Conservation (phyloP, 1,140 invertebrate species). For the Bacillus rossius region DNA sequence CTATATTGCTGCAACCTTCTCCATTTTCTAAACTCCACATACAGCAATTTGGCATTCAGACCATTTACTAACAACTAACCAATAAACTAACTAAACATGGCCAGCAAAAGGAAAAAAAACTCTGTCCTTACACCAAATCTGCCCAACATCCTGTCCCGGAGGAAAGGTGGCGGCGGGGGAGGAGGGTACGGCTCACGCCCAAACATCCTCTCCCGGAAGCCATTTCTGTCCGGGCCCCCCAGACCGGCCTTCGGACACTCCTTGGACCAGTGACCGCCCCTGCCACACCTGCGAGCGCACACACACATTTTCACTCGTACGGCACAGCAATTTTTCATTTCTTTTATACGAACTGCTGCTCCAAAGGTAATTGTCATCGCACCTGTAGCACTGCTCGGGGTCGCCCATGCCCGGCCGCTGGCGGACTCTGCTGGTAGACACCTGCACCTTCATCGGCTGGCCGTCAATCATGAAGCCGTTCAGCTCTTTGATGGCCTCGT, state of each 20-base stretch:
- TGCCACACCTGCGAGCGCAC: conserved; percentile 60
- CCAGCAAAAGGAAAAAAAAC: no score
- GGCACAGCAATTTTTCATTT: not conserved
- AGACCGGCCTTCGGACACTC: conserved; percentile 64
- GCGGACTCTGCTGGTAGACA: conserved; percentile 85
- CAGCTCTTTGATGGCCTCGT: conserved; percentile 79
- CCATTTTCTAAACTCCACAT: no score
- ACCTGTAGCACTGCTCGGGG: conserved; percentile 89
- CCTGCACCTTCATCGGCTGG: conserved; percentile 82
- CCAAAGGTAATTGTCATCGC: conserved; percentile 55
- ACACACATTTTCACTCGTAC: not conserved
- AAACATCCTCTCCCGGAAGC: conserved; percentile 71
- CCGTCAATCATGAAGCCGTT: conserved; percentile 80
- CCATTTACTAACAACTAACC: no score
- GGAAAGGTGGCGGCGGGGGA: conserved; percentile 66
- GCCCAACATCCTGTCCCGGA: conserved; percentile 80
- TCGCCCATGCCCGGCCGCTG: conserved; percentile 93
- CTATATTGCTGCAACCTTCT: no score
- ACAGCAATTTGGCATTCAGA: no score
- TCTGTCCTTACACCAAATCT: conserved; percentile 68
- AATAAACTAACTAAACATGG: no score
- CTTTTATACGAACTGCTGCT: not conserved
- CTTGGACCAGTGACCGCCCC: conserved; percentile 92
- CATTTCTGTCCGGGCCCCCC: conserved; percentile 57
- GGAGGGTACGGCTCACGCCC: conserved; percentile 77